Conservation (phyloP, 2,888 invertebrate genomes). For the Folsomia manolachei region DNA sequence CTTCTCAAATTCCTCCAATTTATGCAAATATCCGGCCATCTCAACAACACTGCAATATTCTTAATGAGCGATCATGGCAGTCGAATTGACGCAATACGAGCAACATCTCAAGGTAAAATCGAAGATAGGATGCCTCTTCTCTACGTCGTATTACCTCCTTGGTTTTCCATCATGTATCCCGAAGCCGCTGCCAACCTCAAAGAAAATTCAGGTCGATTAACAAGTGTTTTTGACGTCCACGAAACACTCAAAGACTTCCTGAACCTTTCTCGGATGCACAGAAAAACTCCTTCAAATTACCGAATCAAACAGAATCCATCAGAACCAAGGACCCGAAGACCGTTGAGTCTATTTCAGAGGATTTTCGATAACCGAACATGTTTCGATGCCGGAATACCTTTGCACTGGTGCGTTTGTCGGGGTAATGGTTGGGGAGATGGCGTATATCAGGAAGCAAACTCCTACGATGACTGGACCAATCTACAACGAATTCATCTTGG, state of each 20-base stretch:
- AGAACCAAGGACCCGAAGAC: not conserved
- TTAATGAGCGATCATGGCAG: slow-evolving; percentile 86
- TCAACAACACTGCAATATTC: slow-evolving; percentile 68
- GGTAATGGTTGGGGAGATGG: not conserved
- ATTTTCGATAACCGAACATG: slow-evolving; percentile 8
- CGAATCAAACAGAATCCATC: not conserved
- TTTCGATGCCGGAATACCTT: not conserved
- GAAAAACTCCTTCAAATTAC: not conserved
- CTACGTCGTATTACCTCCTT: slow-evolving; percentile 69
- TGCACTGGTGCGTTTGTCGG: slow-evolving; percentile 22
- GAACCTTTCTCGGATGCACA: slow-evolving; percentile 20
- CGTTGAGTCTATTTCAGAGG: slow-evolving; percentile 11
- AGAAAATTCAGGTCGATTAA: slow-evolving; percentile 56
- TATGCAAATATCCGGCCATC: slow-evolving; percentile 58
- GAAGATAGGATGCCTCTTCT: slow-evolving; percentile 85
- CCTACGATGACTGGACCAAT: too few relatives aligned
- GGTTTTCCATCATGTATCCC: slow-evolving; percentile 52
- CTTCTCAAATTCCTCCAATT: slow-evolving; percentile 62
- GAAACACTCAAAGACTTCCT: slow-evolving; percentile 72
- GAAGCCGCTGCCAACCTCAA: slow-evolving; percentile 64
- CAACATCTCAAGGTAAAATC: slow-evolving; percentile 72
- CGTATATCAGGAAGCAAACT: not conserved
- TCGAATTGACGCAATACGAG: slow-evolving; percentile 77
- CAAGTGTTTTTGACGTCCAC: slow-evolving; percentile 80
- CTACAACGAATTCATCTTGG: not conserved